A percentile compares a stretch with the other conserved stretches of the same genome.
Conservation (phyloP, 2,888 invertebrate species). For the Platycheirus albimanus region DNA sequence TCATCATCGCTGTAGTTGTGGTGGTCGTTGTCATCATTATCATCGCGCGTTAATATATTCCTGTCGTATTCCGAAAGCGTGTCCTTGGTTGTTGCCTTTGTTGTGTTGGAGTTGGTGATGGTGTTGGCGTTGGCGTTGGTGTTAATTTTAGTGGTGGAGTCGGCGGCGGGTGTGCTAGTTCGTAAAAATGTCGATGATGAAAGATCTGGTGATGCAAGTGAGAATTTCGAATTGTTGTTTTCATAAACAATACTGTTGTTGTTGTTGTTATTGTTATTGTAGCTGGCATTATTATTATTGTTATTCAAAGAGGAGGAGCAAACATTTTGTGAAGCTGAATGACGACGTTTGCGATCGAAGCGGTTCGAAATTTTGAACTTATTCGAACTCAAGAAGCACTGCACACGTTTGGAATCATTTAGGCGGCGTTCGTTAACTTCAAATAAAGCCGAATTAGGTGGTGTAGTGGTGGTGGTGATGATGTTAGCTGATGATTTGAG, state of each 20-base stretch:
- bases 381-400: slow-evolving; percentile 74
- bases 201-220: slow-evolving; percentile 43
- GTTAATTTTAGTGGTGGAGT: too few species aligned
- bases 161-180: slow-evolving; percentile 14
- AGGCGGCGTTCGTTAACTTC: slow-evolving; percentile 65
- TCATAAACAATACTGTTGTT: slow-evolving; percentile 75
- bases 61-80: slow-evolving; percentile 58
- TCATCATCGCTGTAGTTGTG: slow-evolving; percentile 33
- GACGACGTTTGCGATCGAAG: slow-evolving; percentile 85
- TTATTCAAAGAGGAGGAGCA: slow-evolving; percentile 56
- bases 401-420: slow-evolving; percentile 73
- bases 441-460: slow-evolving; percentile 40
- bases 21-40: slow-evolving; percentile 41
- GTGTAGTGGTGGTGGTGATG: too few species aligned
- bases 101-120: slow-evolving; percentile 16
- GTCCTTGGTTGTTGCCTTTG: slow-evolving; percentile 62
- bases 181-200: slow-evolving; percentile 8
- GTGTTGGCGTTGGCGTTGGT: slow-evolving; percentile 23
- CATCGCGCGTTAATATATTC: slow-evolving; percentile 48
- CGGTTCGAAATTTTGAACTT: slow-evolving; percentile 76
- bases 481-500: slow-evolving; percentile 48
- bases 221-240: slow-evolving; percentile 72
- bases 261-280: slow-evolving; percentile 74
- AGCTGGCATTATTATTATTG: slow-evolving; percentile 69
- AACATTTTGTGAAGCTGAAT: slow-evolving; percentile 83